These are phyloP conservation scores for Catocala sponsa DNA, from an alignment of 2,888 invertebrate genomes.

Conservation along the genomic window DNA sequence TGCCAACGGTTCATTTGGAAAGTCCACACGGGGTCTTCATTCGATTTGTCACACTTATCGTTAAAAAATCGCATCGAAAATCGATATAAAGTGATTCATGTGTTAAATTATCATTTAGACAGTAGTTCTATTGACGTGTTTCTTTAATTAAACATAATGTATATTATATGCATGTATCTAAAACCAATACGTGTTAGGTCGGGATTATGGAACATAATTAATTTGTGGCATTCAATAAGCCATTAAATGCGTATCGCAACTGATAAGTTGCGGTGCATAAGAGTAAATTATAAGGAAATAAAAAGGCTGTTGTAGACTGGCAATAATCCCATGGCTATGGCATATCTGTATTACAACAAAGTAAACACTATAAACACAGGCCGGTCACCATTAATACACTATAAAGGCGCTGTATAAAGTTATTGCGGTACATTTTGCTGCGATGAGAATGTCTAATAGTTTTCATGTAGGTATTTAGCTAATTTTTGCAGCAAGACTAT, in stretches of 20 bases:
- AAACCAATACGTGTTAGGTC: too few species aligned
- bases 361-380: conserved; percentile 50
- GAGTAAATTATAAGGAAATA: too few species aligned
- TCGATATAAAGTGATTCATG: conserved; percentile 56
- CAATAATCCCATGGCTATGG: neutral
- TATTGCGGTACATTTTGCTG: conserved; percentile 47
- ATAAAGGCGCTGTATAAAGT: conserved; percentile 57
- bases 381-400: conserved; percentile 53
- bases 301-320: neutral
- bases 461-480: neutral
- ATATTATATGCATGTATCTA: too few species aligned
- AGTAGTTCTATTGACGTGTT: too few species aligned
- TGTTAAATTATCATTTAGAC: conserved; percentile 52
- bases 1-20: conserved; percentile 66
- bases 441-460: conserved; percentile 14
- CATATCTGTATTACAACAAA: conserved; percentile 30
- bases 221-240: too few species aligned
- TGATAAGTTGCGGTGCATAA: too few species aligned
- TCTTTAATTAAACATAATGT: too few species aligned
- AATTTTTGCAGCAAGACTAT: neutral
- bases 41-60: conserved; percentile 75
- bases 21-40: conserved; percentile 68
- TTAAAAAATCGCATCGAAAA: conserved; percentile 61
- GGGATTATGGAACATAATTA: too few species aligned
- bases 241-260: too few species aligned